These are phyloP conservation scores for Anser brachyrhynchus DNA, from an alignment of 2,113 vertebrate species.

Conservation along the genomic window DNA sequence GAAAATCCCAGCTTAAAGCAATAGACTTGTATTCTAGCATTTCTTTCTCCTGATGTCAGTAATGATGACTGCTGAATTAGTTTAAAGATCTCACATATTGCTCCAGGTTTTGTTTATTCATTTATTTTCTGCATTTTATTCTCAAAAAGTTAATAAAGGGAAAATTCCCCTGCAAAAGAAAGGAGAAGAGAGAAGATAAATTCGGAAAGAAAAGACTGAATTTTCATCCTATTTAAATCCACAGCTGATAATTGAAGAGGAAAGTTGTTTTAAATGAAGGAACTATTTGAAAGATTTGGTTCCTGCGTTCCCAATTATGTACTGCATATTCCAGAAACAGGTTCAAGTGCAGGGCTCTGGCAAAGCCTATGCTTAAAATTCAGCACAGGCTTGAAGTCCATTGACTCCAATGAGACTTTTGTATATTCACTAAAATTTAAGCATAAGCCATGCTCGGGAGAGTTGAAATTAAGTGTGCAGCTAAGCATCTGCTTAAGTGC, in stretches of 20 bases:
- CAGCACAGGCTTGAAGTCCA: neutral
- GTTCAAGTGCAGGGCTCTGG: slow-evolving; percentile 16
- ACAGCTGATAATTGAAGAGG: slow-evolving; percentile 31
- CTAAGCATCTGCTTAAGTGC: neutral
- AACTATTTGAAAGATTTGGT: neutral
- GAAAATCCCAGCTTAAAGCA: slow-evolving; percentile 68
- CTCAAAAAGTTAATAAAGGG: slow-evolving; percentile 46
- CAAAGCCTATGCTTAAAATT: slow-evolving; percentile 14
- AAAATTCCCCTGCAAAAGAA: neutral
- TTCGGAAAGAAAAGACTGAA: neutral
- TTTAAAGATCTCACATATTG: slow-evolving; percentile 17
- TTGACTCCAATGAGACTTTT: neutral
- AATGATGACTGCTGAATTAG: slow-evolving; percentile 40
- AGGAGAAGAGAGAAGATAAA: slow-evolving; percentile 19
- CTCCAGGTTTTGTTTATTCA: slow-evolving; percentile 49
- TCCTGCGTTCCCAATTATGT: neutral
- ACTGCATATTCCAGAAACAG: slow-evolving; percentile 2
- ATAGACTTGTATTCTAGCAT: slow-evolving; percentile 48
- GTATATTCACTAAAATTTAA: neutral
- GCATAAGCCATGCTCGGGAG: neutral
- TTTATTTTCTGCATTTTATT: slow-evolving; percentile 33
- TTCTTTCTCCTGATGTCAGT: slow-evolving; percentile 63
- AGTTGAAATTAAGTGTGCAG: neutral
- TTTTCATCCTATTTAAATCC: slow-evolving; percentile 23
- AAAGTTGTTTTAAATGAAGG: slow-evolving; percentile 64